phyloP scores from a whole-genome alignment of 2,113 vertebrate species.

The Cettia cetti region DNA sequence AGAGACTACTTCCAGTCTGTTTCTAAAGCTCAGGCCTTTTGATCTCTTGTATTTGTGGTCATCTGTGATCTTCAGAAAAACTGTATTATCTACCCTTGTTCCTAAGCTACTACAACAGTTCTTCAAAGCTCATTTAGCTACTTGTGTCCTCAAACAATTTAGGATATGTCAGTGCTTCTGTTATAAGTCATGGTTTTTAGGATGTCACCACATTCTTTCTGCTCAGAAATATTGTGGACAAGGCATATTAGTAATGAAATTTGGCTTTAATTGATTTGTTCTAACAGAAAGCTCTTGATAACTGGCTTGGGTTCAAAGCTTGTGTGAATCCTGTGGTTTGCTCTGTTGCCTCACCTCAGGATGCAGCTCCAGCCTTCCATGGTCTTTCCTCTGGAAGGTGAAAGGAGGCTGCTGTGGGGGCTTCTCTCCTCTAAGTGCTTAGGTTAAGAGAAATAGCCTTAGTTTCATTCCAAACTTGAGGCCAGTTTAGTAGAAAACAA shows the following conservation, averaged over 20 bases:
- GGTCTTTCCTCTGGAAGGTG: neutral
- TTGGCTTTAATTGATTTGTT: neutral
- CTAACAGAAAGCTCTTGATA: neutral
- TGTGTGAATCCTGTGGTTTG: fast-evolving
- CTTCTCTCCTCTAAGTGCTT: neutral
- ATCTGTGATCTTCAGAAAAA: neutral
- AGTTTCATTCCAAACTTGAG: neutral
- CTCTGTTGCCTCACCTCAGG: neutral
- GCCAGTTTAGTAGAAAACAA: neutral
- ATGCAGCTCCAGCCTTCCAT: neutral
- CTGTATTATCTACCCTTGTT: neutral
- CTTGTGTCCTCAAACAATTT: neutral
- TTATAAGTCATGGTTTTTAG: neutral
- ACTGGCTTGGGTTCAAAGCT: neutral
- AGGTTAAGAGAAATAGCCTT: neutral
- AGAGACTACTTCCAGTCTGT: neutral
- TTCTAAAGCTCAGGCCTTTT: neutral
- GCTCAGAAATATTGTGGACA: neutral
- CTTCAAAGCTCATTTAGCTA: neutral
- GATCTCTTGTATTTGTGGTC: neutral
- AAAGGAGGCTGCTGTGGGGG: neutral
- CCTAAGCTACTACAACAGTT: neutral
- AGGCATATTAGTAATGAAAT: neutral
- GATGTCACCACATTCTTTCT: neutral
- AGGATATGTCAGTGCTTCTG: neutral